phyloP scores from a whole-genome alignment of 2,797 vertebrate species.

The Serranus cabrilla region DNA sequence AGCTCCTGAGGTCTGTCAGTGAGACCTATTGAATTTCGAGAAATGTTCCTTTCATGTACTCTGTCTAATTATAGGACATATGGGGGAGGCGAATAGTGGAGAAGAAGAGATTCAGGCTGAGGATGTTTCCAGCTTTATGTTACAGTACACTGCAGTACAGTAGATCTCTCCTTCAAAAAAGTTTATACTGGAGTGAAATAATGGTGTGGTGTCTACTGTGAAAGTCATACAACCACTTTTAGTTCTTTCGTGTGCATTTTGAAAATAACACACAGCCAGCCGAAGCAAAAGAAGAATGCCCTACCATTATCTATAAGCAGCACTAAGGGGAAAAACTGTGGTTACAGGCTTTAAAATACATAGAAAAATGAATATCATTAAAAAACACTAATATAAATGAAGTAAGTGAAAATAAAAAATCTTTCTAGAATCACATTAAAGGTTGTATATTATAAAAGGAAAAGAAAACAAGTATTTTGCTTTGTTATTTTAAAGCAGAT shows the following conservation, averaged over 20 bases:
- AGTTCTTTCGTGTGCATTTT: background rate
- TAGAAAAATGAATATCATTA: background rate
- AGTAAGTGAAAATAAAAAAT: background rate
- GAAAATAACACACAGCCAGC: background rate
- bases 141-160: conserved; percentile 18
- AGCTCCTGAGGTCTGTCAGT: conserved; percentile 33
- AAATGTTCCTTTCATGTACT: conserved; percentile 63
- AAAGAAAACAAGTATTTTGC: too few relatives aligned
- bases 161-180: background rate
- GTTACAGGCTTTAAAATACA: background rate
- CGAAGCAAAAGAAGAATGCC: conserved; percentile 8
- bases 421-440: background rate
- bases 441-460: too few relatives aligned
- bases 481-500: too few relatives aligned
- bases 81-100: conserved; percentile 52
- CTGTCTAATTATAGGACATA: conserved; percentile 63
- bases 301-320: background rate
- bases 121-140: conserved; percentile 51
- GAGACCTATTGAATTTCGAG: conserved; percentile 42
- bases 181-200: background rate
- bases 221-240: background rate
- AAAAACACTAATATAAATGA: background rate
- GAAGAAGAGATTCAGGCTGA: conserved; percentile 26
- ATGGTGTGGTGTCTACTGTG: background rate
- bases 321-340: background rate